These are phyloP conservation scores for Andrena chrysosceles DNA, from an alignment of 2,888 invertebrate species.

Conservation along the genomic window DNA sequence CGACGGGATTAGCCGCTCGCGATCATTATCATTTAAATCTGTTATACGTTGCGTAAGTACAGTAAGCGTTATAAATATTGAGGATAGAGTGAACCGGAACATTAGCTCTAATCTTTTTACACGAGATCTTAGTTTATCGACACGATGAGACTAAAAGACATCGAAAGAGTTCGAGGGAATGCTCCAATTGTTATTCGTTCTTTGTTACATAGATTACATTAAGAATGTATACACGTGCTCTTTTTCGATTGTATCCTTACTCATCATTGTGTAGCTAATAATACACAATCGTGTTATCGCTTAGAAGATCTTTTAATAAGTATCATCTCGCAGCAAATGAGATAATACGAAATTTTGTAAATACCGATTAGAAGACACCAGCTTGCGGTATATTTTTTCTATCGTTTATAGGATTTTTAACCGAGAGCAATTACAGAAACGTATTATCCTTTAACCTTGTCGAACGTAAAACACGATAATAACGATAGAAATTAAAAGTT, in stretches of 20 bases:
- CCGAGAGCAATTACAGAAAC: neutral
- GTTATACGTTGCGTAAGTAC: slow-evolving; percentile 39
- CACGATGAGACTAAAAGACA: slow-evolving; percentile 6
- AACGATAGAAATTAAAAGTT: neutral
- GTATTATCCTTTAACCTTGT: slow-evolving; percentile 3
- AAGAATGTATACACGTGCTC: slow-evolving; percentile 34
- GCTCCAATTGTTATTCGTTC: slow-evolving; percentile 36
- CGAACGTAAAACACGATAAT: neutral
- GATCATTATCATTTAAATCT: slow-evolving; percentile 18
- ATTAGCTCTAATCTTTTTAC: slow-evolving; percentile 74
- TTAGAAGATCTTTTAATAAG: slow-evolving; percentile 10
- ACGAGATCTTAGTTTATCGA: slow-evolving; percentile 57
- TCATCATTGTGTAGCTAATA: slow-evolving; percentile 15
- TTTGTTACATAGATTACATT: slow-evolving; percentile 46
- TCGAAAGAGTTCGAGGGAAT: slow-evolving; percentile 13
- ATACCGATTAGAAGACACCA: slow-evolving; percentile 10
- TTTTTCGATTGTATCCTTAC: slow-evolving; percentile 29
- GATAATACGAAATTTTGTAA: slow-evolving; percentile 61
- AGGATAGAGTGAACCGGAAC: slow-evolving; percentile 59
- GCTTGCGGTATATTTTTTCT: slow-evolving; percentile 5
- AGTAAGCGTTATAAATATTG: slow-evolving; percentile 41
- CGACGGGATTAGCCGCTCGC: slow-evolving; percentile 39
- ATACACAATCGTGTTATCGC: slow-evolving; percentile 23
- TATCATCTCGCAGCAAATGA: slow-evolving; percentile 38
- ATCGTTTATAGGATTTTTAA: neutral